Conservation (phyloP, 2,888 invertebrate genomes). For the Drosophila subquinaria region DNA sequence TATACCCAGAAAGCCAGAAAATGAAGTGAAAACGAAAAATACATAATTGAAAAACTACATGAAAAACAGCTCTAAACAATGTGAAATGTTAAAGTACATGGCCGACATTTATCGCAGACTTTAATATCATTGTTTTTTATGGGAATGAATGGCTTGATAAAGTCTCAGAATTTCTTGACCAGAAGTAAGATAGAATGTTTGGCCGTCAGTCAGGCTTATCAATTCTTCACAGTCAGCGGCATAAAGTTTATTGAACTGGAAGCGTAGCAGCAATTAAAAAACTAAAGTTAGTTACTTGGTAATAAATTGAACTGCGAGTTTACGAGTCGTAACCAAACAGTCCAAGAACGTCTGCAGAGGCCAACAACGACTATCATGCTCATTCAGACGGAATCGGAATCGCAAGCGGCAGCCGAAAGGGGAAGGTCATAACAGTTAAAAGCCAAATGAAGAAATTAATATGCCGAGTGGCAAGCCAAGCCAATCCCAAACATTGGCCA, state of each 20-base stretch:
- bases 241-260: constrained; percentile 26
- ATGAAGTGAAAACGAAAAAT: background rate
- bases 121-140: background rate
- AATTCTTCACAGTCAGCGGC: background rate
- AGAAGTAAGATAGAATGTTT: background rate
- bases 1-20: background rate
- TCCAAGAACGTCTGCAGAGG: background rate
- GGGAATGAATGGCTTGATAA: background rate
- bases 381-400: constrained; percentile 37
- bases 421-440: constrained; percentile 33
- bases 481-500: constrained; percentile 17
- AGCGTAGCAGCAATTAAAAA: constrained; percentile 48
- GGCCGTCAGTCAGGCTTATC: background rate
- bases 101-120: background rate
- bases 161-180: background rate
- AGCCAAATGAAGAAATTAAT: constrained; percentile 63
- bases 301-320: constrained; percentile 57
- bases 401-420: background rate
- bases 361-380: constrained; percentile 24
- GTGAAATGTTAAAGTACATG: background rate
- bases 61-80: no score
- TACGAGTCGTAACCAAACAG: constrained; percentile 47
- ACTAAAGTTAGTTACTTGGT: constrained; percentile 28
- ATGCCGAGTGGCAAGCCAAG: constrained; percentile 45
- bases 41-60: background rate